Conservation (phyloP, 2,113 vertebrate genomes). For the Caranx melampygus region DNA sequence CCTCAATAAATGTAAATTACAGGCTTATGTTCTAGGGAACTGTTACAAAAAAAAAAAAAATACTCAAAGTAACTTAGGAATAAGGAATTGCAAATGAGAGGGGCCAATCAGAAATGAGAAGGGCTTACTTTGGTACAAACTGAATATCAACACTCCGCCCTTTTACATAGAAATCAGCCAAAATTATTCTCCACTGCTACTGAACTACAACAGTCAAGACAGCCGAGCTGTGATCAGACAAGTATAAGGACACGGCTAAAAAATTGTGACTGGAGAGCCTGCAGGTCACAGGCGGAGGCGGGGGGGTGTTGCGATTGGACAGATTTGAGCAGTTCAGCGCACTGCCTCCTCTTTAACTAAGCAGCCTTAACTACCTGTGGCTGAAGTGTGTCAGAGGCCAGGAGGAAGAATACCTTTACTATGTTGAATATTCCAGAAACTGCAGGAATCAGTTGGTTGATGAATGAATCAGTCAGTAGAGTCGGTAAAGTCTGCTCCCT, state of each 20-base stretch:
- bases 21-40: conserved; percentile 84
- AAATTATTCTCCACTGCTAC: conserved; percentile 47
- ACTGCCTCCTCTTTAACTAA: not conserved
- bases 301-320: conserved; percentile 10
- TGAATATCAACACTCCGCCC: conserved; percentile 52
- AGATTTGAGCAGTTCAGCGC: conserved; percentile 4
- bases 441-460: conserved; percentile 15
- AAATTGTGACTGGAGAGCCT: conserved; percentile 17
- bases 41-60: conserved; percentile 60
- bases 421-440: conserved; percentile 49
- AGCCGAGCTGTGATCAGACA: conserved; percentile 53
- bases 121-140: conserved; percentile 83
- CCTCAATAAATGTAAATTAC: conserved; percentile 90
- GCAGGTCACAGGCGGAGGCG: not conserved
- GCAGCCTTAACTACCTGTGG: not conserved
- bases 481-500: conserved; percentile 55
- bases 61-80: conserved; percentile 65
- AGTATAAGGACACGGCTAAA: conserved; percentile 41
- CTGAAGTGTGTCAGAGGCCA: not conserved
- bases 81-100: conserved; percentile 64
- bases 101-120: conserved; percentile 73
- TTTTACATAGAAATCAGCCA: conserved; percentile 31
- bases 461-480: conserved; percentile 63
- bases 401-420: conserved; percentile 13
- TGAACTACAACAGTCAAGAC: conserved; percentile 59